Evolutionary conservation across 1,140 invertebrate species (phyloP).

Genomic region (Drosophila oshimai): DNA sequence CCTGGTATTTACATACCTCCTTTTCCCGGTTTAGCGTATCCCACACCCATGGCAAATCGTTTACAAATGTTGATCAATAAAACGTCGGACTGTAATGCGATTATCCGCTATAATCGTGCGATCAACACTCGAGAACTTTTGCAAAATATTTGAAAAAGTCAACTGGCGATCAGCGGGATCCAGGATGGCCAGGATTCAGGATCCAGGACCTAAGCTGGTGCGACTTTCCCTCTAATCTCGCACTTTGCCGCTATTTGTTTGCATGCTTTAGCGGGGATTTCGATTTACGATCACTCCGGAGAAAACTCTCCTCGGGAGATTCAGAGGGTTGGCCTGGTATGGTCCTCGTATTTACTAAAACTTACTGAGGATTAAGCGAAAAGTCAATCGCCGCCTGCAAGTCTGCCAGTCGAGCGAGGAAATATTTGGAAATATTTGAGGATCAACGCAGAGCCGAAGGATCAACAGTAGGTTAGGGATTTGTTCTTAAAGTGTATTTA

Average conservation of each 20-base stretch:
- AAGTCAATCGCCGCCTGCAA: slow-evolving; percentile 56
- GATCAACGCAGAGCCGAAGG: slow-evolving; percentile 9
- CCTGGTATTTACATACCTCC: slow-evolving; percentile 62
- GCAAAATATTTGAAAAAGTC: slow-evolving; percentile 77
- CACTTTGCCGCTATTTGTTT: slow-evolving; percentile 71
- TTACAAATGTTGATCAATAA: slow-evolving; percentile 80
- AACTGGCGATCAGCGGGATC: slow-evolving; percentile 38
- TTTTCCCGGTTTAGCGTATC: slow-evolving; percentile 16
- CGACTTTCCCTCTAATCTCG: slow-evolving; percentile 59
- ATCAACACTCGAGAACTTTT: slow-evolving; percentile 59
- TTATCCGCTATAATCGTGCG: slow-evolving; percentile 73
- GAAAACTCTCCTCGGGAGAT: neutral
- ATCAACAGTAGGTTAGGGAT: neutral
- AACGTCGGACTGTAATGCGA: slow-evolving; percentile 58
- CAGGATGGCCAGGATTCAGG: slow-evolving; percentile 4
- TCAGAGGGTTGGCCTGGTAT: slow-evolving; percentile 13
- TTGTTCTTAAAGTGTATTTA: neutral
- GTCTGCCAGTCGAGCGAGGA: neutral
- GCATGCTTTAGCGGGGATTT: slow-evolving; percentile 76
- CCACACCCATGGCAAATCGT: slow-evolving; percentile 58
- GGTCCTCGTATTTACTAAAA: slow-evolving; percentile 58
- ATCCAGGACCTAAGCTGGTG: slow-evolving; percentile 48
- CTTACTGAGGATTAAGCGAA: slow-evolving; percentile 54
- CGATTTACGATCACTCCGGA: slow-evolving; percentile 48
- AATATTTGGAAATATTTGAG: slow-evolving; percentile 48